These are phyloP conservation scores for Meloe dianella DNA, from an alignment of 2,888 invertebrate genomes.

Conservation along the genomic window DNA sequence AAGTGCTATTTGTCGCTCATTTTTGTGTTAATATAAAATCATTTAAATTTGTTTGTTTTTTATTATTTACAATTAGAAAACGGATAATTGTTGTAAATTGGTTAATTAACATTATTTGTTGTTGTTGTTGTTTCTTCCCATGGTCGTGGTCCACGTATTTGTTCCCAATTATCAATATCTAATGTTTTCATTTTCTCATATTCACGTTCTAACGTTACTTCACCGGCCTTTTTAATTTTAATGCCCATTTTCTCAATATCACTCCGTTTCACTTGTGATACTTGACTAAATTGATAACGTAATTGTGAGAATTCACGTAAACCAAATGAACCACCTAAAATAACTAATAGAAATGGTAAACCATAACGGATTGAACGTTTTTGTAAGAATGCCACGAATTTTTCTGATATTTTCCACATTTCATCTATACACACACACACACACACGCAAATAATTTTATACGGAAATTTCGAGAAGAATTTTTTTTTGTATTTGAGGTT, in stretches of 20 bases:
- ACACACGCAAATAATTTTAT: too few species aligned
- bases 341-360: conserved; percentile 73
- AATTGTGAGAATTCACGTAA: conserved; percentile 76
- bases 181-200: conserved; percentile 75
- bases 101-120: too few species aligned
- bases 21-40: too few species aligned
- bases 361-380: conserved; percentile 66
- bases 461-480: too few species aligned
- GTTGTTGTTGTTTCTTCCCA: conserved; percentile 69
- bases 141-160: conserved; percentile 82
- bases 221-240: conserved; percentile 67
- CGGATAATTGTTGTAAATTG: too few species aligned
- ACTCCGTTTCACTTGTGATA: conserved; percentile 65
- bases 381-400: conserved; percentile 36
- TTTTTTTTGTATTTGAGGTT: too few species aligned
- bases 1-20: too few species aligned
- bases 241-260: conserved; percentile 73
- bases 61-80: too few species aligned
- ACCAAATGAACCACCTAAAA: conserved; percentile 80
- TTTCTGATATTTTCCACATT: conserved; percentile 5
- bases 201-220: conserved; percentile 75
- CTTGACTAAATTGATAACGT: conserved; percentile 65
- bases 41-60: too few species aligned
- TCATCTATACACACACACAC: too few species aligned
- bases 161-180: conserved; percentile 85